phyloP scores from a whole-genome alignment of 2,113 vertebrate species.

The Cranoglanis bouderius region DNA sequence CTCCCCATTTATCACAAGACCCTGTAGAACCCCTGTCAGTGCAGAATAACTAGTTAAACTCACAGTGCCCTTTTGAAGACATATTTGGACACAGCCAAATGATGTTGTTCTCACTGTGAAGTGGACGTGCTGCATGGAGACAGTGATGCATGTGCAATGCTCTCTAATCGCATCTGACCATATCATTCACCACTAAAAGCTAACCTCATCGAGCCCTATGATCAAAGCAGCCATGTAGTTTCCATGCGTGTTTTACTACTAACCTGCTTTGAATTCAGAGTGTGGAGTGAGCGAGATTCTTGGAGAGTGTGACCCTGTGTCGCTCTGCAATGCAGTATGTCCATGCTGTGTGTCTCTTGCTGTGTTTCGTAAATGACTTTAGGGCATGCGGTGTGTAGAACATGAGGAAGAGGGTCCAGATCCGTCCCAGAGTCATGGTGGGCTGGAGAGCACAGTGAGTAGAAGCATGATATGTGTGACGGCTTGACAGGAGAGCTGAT shows the following conservation, averaged over 20 bases:
- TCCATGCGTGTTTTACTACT: not conserved
- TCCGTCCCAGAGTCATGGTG: conserved; percentile 11
- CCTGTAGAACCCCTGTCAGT: not conserved
- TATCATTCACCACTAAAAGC: conserved; percentile 1
- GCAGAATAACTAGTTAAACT: not conserved
- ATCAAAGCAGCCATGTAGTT: not conserved
- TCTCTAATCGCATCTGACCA: not conserved
- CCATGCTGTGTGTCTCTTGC: conserved; percentile 52
- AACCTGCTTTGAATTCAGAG: not conserved
- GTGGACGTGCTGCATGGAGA: conserved; percentile 28
- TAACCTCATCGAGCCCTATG: not conserved
- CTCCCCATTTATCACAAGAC: not conserved
- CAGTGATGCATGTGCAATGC: not conserved
- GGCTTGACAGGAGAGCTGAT: not conserved
- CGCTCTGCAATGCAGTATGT: conserved; percentile 42
- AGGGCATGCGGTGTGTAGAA: conserved; percentile 58
- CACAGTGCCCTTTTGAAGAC: not conserved
- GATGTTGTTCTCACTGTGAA: conserved; percentile 5
- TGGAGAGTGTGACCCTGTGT: not conserved
- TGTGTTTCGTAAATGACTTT: conserved; percentile 61
- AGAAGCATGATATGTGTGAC: not conserved
- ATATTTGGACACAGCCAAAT: conserved; percentile 7
- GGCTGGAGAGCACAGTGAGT: conserved; percentile 27
- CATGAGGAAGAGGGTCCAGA: conserved; percentile 32
- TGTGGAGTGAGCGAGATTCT: not conserved